Base-by-base conservation (phyloP, 2,888 invertebrate genomes). In the Lepetodrilus schrolli region DNA sequence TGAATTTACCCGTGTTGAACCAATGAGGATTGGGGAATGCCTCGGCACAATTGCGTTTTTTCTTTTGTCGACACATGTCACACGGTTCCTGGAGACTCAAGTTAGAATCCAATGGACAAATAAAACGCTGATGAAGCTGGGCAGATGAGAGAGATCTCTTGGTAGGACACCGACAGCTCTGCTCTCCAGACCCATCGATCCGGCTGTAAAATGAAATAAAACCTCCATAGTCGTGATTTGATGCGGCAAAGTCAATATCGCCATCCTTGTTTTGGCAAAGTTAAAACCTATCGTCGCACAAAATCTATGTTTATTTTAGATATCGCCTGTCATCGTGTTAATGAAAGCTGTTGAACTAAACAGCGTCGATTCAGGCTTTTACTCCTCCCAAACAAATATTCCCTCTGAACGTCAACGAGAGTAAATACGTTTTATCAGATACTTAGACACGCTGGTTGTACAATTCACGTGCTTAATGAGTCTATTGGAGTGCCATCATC, bases 121-220 rank as follows among this genome's bases (percentile, higher is more conserved):
- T 43, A 68, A 43, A 43, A 68, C 47, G 2, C 26, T 13, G 38
- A 68, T 68, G 26, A 68, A 47, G 20, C 43, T 43, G 43, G 47
- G 26, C n/a, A 68, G 68, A 68, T 43, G 68, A 43, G 23, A 68
- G 17, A 72, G 36, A 30, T 72, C 72, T 34, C 43, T 43, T 13
- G 72, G 72, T 20, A 65, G 37, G 4, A 72, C 48, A 4, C 72
- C 72, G 5, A 30, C 72, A 4, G 65, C 72, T 30, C 72, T 30
- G 34, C 72, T 72, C 38, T 65, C 48, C 30, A 72, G 21, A 10
- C 66, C 72, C 30, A 72, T 43, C 13, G 72, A 72, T 47, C 65
- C 72, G 23, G 72, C 72, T 72, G 49, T 8, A 72, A 70, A 47
- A 72, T 36, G 66, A 65, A 66, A 47, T 7, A 50, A 36, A 13